Conservation (phyloP, 2,797 vertebrate genomes). For the Notolabrus celidotus region DNA sequence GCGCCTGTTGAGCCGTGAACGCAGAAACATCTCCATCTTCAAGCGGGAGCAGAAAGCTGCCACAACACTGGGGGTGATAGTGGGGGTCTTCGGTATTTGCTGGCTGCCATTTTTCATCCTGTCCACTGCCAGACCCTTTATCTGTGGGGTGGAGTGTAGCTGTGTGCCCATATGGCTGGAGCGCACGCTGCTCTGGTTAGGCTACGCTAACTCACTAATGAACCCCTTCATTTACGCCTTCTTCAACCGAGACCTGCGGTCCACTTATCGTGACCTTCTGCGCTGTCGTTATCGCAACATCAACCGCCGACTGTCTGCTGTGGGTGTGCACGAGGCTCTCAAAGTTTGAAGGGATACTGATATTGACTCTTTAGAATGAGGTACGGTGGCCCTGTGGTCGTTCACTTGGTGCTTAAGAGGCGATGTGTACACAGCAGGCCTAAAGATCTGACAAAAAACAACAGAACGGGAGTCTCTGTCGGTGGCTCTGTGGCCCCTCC, state of each 20-base stretch:
- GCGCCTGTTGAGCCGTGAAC: slow-evolving; percentile 83
- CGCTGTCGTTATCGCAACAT: slow-evolving; percentile 89
- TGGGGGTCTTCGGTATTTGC: slow-evolving; percentile 86
- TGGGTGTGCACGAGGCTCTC: slow-evolving; percentile 87
- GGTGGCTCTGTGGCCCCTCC: slow-evolving; percentile 37
- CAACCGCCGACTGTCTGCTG: slow-evolving; percentile 87
- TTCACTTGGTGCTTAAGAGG: slow-evolving; percentile 45
- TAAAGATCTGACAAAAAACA: slow-evolving; percentile 70
- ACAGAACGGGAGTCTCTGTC: slow-evolving; percentile 52
- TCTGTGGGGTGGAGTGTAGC: slow-evolving; percentile 88
- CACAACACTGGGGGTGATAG: slow-evolving; percentile 87
- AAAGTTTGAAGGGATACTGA: slow-evolving; percentile 68
- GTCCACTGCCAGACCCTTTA: slow-evolving; percentile 87
- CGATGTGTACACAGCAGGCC: slow-evolving; percentile 44
- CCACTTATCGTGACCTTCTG: slow-evolving; percentile 86
- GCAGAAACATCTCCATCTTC: slow-evolving; percentile 89
- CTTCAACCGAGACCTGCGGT: slow-evolving; percentile 88
- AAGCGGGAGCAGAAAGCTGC: slow-evolving; percentile 89
- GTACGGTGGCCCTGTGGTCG: slow-evolving; percentile 23
- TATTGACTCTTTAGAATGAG: slow-evolving; percentile 10
- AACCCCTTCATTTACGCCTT: slow-evolving; percentile 90
- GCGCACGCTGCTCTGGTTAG: slow-evolving; percentile 87
- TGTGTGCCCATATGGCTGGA: slow-evolving; percentile 89
- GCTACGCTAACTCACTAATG: slow-evolving; percentile 89
- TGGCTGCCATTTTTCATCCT: slow-evolving; percentile 89